These are phyloP conservation scores for Apistogramma diplotaenia DNA, from an alignment of 2,113 vertebrate species.

Conservation along the genomic window DNA sequence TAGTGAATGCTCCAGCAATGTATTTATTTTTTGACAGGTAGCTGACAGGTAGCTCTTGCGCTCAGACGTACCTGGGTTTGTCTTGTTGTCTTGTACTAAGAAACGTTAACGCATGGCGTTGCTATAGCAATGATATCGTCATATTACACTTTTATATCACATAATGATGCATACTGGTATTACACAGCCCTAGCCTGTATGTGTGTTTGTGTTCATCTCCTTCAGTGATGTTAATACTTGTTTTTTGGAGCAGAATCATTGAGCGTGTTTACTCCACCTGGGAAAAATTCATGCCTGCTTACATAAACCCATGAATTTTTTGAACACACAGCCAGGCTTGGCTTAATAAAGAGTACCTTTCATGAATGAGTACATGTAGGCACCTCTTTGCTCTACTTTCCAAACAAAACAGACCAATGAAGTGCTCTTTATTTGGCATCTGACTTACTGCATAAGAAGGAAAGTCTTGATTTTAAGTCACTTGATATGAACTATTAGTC, in stretches of 20 bases:
- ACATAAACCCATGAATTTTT: too few species aligned
- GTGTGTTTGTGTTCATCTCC: background rate
- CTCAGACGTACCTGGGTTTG: background rate
- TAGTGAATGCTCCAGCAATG: background rate
- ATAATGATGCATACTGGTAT: background rate
- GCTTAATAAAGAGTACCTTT: too few species aligned
- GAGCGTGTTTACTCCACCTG: too few species aligned
- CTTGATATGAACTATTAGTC: background rate
- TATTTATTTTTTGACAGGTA: background rate
- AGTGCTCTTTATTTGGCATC: background rate
- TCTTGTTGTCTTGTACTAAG: too few species aligned
- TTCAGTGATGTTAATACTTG: background rate
- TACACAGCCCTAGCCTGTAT: background rate
- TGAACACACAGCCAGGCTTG: too few species aligned
- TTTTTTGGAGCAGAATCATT: background rate
- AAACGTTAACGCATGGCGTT: background rate
- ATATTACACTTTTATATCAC: background rate
- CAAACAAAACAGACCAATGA: background rate
- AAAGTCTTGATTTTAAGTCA: background rate
- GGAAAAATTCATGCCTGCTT: too few species aligned
- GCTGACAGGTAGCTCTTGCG: background rate
- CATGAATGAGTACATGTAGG: too few species aligned
- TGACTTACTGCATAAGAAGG: background rate
- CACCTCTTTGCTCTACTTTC: background rate
- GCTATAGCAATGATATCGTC: background rate